Conservation (phyloP, 2,113 vertebrate genomes). For the Hippoglossus stenolepis region DNA sequence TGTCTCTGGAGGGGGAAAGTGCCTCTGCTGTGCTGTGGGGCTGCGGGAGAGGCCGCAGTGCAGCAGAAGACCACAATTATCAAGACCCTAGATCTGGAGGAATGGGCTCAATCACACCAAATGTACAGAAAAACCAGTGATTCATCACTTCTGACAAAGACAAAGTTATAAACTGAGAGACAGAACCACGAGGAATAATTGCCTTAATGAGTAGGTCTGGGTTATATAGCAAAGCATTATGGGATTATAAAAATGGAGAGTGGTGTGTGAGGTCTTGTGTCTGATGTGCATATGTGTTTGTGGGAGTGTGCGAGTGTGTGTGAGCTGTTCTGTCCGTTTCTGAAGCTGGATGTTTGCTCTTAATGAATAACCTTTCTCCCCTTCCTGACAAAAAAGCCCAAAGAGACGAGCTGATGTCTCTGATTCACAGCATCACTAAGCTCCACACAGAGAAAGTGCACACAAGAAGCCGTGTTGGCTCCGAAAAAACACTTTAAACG, state of each 20-base stretch:
- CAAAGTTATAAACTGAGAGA: slow-evolving; percentile 32
- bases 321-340: slow-evolving; percentile 16
- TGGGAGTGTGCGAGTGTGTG: slow-evolving; percentile 16
- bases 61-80: slow-evolving; percentile 69
- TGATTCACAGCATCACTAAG: slow-evolving; percentile 53
- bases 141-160: slow-evolving; percentile 56
- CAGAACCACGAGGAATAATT: slow-evolving; percentile 32
- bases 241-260: slow-evolving; percentile 17
- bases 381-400: slow-evolving; percentile 48
- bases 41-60: slow-evolving; percentile 51
- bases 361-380: slow-evolving; percentile 61
- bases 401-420: slow-evolving; percentile 37
- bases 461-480: not conserved
- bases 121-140: slow-evolving; percentile 45
- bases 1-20: slow-evolving; percentile 73
- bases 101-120: slow-evolving; percentile 47
- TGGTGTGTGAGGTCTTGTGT: slow-evolving; percentile 24
- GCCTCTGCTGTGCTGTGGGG: slow-evolving; percentile 44
- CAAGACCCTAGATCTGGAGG: slow-evolving; percentile 38
- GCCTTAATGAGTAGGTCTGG: slow-evolving; percentile 22
- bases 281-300: slow-evolving; percentile 6
- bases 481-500: not conserved
- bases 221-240: slow-evolving; percentile 9
- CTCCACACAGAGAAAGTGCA: slow-evolving; percentile 16
- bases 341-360: slow-evolving; percentile 25